Percentiles rank a stretch among this genome's conserved stretches.
These are phyloP conservation scores for Styela plicata DNA, from an alignment of 23 tunicate genomes.

Conservation along the genomic window DNA sequence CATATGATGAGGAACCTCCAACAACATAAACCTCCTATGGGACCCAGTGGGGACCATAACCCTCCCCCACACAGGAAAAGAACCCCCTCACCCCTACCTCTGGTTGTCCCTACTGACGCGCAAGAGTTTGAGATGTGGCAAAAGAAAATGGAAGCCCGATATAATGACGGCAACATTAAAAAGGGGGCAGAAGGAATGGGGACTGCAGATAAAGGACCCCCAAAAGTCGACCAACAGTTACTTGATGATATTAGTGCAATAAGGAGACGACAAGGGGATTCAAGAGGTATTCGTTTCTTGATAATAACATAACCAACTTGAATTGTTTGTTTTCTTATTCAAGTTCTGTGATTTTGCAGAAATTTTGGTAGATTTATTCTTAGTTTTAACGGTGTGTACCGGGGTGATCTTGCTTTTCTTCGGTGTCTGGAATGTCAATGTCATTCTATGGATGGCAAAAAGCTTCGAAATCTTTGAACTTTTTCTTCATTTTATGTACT, in stretches of 20 bases:
- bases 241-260: constrained; percentile 24
- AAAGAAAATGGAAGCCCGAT: constrained; percentile 55
- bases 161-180: constrained; percentile 19
- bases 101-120: constrained; percentile 55
- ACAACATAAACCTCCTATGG: constrained; percentile 43
- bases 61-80: constrained; percentile 10
- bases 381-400: too few relatives aligned
- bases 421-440: too few relatives aligned
- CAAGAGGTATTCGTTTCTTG: constrained; percentile 8
- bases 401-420: too few relatives aligned
- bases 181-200: too few relatives aligned
- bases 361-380: too few relatives aligned
- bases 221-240: constrained; percentile 26
- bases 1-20: constrained; percentile 15
- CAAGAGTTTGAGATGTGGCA: constrained; percentile 67
- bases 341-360: too few relatives aligned
- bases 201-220: constrained; percentile 30
- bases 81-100: constrained; percentile 50
- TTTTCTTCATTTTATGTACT: too few relatives aligned
- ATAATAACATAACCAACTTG: too few relatives aligned
- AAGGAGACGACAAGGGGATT: constrained; percentile 8
- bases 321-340: too few relatives aligned
- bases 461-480: too few relatives aligned
- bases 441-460: too few relatives aligned
- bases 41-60: constrained; percentile 83